These are phyloP conservation scores for Fratercula arctica DNA, from an alignment of 2,797 vertebrate genomes.

Conservation along the genomic window DNA sequence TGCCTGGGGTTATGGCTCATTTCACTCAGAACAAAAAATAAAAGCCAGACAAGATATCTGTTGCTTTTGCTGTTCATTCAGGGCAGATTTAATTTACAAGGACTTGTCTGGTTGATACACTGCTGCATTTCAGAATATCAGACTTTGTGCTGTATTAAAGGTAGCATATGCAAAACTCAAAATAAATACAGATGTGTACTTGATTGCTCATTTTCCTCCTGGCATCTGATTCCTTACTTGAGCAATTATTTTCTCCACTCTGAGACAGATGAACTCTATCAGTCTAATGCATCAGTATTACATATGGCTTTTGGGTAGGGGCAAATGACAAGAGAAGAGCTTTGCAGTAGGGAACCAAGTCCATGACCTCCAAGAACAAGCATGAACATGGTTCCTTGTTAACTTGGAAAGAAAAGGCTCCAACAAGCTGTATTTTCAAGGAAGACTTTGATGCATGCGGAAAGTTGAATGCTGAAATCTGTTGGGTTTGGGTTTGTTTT, in stretches of 20 bases:
- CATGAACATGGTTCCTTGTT: neutral
- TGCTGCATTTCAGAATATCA: neutral
- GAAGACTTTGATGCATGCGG: neutral
- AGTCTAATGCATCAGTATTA: neutral
- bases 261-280: neutral
- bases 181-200: neutral
- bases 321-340: neutral
- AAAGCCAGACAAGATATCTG: neutral
- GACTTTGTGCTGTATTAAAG: neutral
- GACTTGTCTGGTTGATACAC: neutral
- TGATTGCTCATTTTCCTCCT: neutral
- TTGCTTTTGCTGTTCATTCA: neutral
- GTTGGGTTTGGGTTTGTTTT: rapidly evolving
- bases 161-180: neutral
- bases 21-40: neutral
- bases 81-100: constrained; percentile 1
- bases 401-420: neutral
- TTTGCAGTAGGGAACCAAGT: neutral
- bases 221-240: neutral
- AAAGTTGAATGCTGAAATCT: neutral
- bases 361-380: neutral
- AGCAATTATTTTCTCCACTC: neutral
- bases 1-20: neutral
- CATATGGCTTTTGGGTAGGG: neutral
- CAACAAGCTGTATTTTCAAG: neutral